Base-by-base conservation (phyloP, 1,140 invertebrate genomes). In the Drosophila cardini region DNA sequence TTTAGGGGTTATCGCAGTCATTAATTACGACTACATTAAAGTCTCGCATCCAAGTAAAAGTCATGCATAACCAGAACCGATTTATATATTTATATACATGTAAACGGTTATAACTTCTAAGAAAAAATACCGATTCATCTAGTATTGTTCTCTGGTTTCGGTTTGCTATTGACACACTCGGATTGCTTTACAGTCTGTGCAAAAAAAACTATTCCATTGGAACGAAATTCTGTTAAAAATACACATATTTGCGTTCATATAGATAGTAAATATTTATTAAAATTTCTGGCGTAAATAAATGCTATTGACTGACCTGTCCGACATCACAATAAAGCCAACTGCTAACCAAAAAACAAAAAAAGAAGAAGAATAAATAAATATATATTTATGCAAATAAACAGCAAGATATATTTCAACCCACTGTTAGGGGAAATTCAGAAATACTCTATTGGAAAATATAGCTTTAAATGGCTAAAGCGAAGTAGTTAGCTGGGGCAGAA, bases 161-260 rank as follows among this genome's bases (percentile, higher is more conserved):
- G 15, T 18, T 11, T 71, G 68, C 52, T 63, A 60, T 55, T 71
- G 60, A 63, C 68, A 71, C 58, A 56, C 63, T 71, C 13, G 64
- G 46, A 64, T 69, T 69, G 56, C 36, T 69, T 32, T 18, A 36
- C 9, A 36, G 40, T 13, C 36, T 10, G 36, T 53, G 13, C 50
- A 56, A 64, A 55, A 72, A 65, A 55, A 72, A 65, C 32, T 55
- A 56, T 53, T 21, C n/a, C 15, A 18, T 38, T 13, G 10, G 16
- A 38, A 16, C 36, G 53, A 1, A 43, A 36, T 61, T 40, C 18
- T 38, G 16, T 15, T 18, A 18, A 57, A 58, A 48, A 61, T n/a
- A 32, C 4, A 11, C 7, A 57, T 48, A 38, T 38, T 38, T 36
- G n/a, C 36, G 43, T 34, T 4, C 34, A 34, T 42, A 32, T 42